These are phyloP conservation scores for Popillia japonica DNA, from an alignment of 1,140 invertebrate species.

Conservation along the genomic window DNA sequence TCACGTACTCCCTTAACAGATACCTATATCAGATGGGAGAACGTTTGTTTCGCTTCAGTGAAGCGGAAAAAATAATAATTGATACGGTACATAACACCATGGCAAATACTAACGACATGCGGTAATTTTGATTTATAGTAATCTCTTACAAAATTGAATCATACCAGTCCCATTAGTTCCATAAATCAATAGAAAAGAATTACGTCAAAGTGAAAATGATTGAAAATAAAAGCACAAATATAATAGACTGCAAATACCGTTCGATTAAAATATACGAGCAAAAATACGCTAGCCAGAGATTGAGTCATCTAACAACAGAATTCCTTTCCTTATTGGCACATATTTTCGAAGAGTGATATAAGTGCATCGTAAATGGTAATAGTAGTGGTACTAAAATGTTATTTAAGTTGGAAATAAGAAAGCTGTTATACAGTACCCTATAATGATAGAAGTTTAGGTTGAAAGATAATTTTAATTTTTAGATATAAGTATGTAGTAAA, in stretches of 20 bases:
- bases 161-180: neutral
- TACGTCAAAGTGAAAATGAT: neutral
- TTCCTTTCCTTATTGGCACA: slow-evolving; percentile 14
- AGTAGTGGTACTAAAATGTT: neutral
- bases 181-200: neutral
- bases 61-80: neutral
- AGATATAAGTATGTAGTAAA: too few relatives aligned
- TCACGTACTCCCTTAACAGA: too few relatives aligned
- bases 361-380: neutral
- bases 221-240: neutral
- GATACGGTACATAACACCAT: neutral
- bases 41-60: neutral
- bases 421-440: neutral
- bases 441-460: neutral
- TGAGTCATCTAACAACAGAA: neutral
- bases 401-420: too few relatives aligned
- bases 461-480: neutral
- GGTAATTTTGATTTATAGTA: slow-evolving; percentile 2
- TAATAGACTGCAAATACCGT: neutral
- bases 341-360: neutral
- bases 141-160: neutral
- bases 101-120: neutral
- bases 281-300: neutral
- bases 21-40: neutral
- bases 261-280: neutral